phyloP scores from a whole-genome alignment of 2,113 vertebrate species.

The Tringa solitaria region DNA sequence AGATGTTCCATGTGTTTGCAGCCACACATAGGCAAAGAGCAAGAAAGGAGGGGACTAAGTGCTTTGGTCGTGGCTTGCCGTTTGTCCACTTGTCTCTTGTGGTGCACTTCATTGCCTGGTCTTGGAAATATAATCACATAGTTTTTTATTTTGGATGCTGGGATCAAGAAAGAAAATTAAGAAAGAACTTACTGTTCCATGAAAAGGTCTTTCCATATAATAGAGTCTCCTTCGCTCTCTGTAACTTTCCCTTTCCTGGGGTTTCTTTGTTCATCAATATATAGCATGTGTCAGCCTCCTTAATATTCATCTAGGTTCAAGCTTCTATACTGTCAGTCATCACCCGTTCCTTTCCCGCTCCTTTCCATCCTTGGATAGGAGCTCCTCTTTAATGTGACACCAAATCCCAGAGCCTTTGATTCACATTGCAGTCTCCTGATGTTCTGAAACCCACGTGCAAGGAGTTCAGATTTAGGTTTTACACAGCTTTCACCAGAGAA shows the following conservation, averaged over 20 bases:
- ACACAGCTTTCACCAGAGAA: not conserved
- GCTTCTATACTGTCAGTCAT: not conserved
- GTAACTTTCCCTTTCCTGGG: not conserved
- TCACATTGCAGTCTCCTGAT: fast-evolving
- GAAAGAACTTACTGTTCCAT: not conserved
- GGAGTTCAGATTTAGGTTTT: not conserved
- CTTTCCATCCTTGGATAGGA: not conserved
- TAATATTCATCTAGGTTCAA: not conserved
- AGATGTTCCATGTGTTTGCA: not conserved
- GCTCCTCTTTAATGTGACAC: not conserved
- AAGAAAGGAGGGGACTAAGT: not conserved
- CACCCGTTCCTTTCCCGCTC: not conserved
- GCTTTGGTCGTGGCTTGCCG: not conserved
- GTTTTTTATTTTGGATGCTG: not conserved
- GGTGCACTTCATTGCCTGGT: not conserved
- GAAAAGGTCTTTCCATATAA: not conserved
- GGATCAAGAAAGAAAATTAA: not conserved
- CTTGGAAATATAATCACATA: not conserved
- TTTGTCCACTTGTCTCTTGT: not conserved
- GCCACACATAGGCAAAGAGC: not conserved
- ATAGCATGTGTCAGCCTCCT: not conserved
- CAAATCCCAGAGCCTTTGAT: not conserved
- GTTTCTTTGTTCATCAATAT: not conserved
- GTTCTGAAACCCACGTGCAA: not conserved
- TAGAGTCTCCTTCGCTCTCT: not conserved